Percentiles rank a stretch among this genome's conserved stretches.
Evolutionary conservation across 1,140 invertebrate genomes (phyloP).

Genomic region (Pseudomyrmex sp.): DNA sequence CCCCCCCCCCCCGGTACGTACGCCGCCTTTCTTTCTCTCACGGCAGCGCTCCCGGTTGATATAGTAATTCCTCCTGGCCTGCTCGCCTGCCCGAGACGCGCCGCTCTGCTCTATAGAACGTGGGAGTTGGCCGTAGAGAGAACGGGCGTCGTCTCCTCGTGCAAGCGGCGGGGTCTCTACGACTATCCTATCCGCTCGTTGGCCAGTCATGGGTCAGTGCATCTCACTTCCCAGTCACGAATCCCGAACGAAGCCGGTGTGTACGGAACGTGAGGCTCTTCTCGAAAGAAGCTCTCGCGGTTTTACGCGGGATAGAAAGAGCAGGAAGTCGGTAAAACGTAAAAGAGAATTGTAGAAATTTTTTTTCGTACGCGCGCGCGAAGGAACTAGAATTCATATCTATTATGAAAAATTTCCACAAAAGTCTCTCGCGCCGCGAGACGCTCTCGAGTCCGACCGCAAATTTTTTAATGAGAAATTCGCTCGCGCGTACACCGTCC

Average conservation of each 20-base stretch:
- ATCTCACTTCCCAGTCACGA: conserved; percentile 83
- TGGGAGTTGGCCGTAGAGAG: conserved; percentile 70
- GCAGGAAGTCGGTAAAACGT: conserved; percentile 56
- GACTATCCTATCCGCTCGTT: conserved; percentile 75
- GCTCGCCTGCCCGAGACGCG: conserved; percentile 52
- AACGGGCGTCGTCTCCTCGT: conserved; percentile 79
- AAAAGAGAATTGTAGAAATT: not conserved
- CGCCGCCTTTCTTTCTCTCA: conserved; percentile 68
- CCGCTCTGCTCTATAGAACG: conserved; percentile 56
- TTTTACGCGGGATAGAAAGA: conserved; percentile 62
- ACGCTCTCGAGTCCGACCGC: not conserved
- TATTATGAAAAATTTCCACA: not conserved
- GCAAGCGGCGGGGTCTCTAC: conserved; percentile 50
- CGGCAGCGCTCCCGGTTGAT: conserved; percentile 68
- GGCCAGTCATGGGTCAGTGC: conserved; percentile 83
- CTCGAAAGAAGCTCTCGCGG: conserved; percentile 57
- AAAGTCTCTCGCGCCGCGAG: not conserved
- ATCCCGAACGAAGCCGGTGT: conserved; percentile 68
- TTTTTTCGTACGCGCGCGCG: conserved; percentile 3
- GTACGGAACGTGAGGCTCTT: conserved; percentile 61
- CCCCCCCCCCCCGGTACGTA: too few relatives aligned
- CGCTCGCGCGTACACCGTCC: not conserved
- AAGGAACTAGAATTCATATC: not conserved
- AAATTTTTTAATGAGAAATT: not conserved
- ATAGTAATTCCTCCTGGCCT: conserved; percentile 64